Base-by-base conservation (phyloP, 1,140 invertebrate species). In the Cephus cinctus region DNA sequence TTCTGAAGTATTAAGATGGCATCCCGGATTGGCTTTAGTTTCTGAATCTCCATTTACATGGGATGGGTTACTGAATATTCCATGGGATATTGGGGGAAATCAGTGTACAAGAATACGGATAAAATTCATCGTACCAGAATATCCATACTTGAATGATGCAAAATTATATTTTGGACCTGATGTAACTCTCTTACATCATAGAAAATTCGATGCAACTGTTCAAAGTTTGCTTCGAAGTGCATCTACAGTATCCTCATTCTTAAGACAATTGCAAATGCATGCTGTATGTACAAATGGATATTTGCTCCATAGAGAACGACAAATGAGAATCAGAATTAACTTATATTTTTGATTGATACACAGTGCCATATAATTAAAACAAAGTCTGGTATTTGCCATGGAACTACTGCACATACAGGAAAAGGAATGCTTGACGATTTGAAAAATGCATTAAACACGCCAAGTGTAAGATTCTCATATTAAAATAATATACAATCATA, bases 261-360 rank as follows among this genome's bases (percentile, higher is more conserved):
- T 72, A 3, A 49, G 43, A 19, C 59, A 63, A 20, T 43, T 72
- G 30, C 59, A 60, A 38, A 43, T 25, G 14, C 5, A 62, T 5
- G 59, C 69, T 44, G 68, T 68, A 52, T 47, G 56, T 59, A 39
- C n/a, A n/a, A n/a, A n/a, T n/a, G n/a, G n/a, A n/a, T n/a, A n/a
- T n/a, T n/a, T n/a, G n/a, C n/a, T n/a, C n/a, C n/a, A n/a, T n/a
- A n/a, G n/a, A n/a, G n/a, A n/a, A n/a, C n/a, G n/a, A n/a, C n/a
- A n/a, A n/a, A n/a, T n/a, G n/a, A n/a, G n/a, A n/a, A n/a, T n/a
- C n/a, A n/a, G n/a, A n/a, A n/a, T n/a, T n/a, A n/a, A n/a, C n/a
- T n/a, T n/a, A n/a, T n/a, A n/a, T n/a, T n/a, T n/a, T n/a, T n/a
- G n/a, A n/a, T n/a, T n/a, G n/a, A n/a, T n/a, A n/a, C n/a, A n/a